Conservation (phyloP, 2,888 invertebrate genomes). For the Agelastica alni region DNA sequence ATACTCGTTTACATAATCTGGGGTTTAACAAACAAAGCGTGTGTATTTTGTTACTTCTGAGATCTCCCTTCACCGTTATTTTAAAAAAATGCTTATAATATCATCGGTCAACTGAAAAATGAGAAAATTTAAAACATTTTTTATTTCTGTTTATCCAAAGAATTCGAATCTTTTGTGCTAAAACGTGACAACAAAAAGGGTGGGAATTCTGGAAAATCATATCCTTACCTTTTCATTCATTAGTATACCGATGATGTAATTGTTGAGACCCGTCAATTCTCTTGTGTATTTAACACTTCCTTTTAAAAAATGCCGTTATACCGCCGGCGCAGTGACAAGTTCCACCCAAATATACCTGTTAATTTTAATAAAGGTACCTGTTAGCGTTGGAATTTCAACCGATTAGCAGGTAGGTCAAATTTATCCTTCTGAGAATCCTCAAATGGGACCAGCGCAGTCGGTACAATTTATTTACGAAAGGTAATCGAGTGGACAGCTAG, state of each 20-base stretch:
- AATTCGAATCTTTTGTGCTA: too few relatives aligned
- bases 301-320: constrained; percentile 19
- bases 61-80: too few relatives aligned
- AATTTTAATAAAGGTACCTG: constrained; percentile 38
- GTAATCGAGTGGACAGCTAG: too few relatives aligned
- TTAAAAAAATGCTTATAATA: too few relatives aligned
- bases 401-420: constrained; percentile 37
- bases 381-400: constrained; percentile 36
- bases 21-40: too few relatives aligned
- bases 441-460: constrained; percentile 41
- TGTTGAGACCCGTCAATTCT: constrained; percentile 9
- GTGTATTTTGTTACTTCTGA: too few relatives aligned
- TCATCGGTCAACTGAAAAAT: too few relatives aligned
- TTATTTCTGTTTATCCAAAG: too few relatives aligned
- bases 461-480: too few relatives aligned
- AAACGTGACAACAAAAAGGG: too few relatives aligned
- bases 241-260: constrained; percentile 14
- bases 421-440: constrained; percentile 41
- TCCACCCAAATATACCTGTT: constrained; percentile 31
- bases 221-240: background rate
- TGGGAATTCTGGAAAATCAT: background rate
- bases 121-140: too few relatives aligned
- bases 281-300: constrained; percentile 18
- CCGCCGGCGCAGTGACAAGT: constrained; percentile 13
- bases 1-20: too few relatives aligned